Evolutionary conservation across 2,888 invertebrate genomes (phyloP).

Genomic region (Drosophila emarginata): DNA sequence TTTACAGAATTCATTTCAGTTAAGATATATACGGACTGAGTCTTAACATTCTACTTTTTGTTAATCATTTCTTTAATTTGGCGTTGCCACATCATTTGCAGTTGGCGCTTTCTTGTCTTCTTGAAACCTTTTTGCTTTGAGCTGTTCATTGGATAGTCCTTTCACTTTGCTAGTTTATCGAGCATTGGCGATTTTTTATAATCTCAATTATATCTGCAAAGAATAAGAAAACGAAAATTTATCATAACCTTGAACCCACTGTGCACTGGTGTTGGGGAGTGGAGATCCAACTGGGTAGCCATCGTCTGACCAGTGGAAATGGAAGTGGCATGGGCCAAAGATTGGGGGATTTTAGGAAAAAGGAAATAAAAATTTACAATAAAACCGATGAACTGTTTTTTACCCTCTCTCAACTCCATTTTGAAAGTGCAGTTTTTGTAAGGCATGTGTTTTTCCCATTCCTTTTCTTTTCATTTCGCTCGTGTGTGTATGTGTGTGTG

Average conservation of each 20-base stretch:
- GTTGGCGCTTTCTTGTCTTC: too few relatives aligned
- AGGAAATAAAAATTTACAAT: slow-evolving; percentile 34
- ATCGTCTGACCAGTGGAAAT: too few relatives aligned
- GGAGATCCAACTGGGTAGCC: background rate
- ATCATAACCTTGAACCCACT: background rate
- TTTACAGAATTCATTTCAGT: too few relatives aligned
- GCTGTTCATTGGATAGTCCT: too few relatives aligned
- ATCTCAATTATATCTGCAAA: background rate
- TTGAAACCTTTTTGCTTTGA: too few relatives aligned
- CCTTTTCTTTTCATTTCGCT: slow-evolving; percentile 16
- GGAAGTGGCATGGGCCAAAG: background rate
- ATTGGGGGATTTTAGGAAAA: slow-evolving; percentile 40
- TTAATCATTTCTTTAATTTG: too few relatives aligned
- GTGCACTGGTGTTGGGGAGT: background rate
- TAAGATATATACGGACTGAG: too few relatives aligned
- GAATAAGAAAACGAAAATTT: background rate
- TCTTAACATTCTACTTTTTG: too few relatives aligned
- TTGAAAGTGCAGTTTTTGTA: slow-evolving; percentile 39
- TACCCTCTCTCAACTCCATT: slow-evolving; percentile 7
- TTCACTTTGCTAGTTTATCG: too few relatives aligned
- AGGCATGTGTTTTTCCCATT: slow-evolving; percentile 20
- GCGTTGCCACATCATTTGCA: too few relatives aligned
- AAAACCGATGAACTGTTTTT: slow-evolving; percentile 37
- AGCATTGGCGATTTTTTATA: too few relatives aligned
- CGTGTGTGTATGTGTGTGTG: too few relatives aligned